Conservation (phyloP, 2,797 vertebrate genomes). For the Eleutherodactylus coqui region DNA sequence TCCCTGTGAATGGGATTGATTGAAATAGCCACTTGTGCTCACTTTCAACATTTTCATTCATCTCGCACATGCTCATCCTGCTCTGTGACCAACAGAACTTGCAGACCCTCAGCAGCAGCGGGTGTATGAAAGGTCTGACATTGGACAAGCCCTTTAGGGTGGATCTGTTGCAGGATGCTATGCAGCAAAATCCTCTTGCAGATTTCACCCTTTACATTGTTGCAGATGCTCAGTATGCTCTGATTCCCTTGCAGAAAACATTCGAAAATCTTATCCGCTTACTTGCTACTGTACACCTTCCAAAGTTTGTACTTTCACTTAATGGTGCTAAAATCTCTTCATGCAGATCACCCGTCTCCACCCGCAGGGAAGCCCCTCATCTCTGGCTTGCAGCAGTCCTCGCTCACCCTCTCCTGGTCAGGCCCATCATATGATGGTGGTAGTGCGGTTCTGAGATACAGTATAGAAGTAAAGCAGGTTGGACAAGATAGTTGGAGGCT, state of each 20-base stretch:
- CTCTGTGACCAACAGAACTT: not conserved
- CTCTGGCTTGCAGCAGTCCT: slow-evolving; percentile 68
- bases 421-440: slow-evolving; percentile 84
- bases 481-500: slow-evolving; percentile 71
- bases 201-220: no score
- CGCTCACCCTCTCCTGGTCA: slow-evolving; percentile 81
- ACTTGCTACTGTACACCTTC: no score
- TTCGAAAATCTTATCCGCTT: no score
- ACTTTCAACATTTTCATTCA: not conserved
- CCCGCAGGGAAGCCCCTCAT: slow-evolving; percentile 77
- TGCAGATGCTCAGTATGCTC: no score
- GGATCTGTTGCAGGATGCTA: no score
- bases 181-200: no score
- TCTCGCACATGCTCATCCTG: not conserved
- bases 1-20: not conserved
- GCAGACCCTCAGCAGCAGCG: not conserved
- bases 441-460: slow-evolving; percentile 77
- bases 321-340: not conserved
- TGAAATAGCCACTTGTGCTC: not conserved
- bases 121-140: not conserved
- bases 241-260: no score
- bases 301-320: not conserved
- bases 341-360: slow-evolving; percentile 77
- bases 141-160: no score
- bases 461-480: slow-evolving; percentile 73